Evolutionary conservation across 2,888 invertebrate genomes (phyloP).

Genomic region (Stenichneumon culpator): DNA sequence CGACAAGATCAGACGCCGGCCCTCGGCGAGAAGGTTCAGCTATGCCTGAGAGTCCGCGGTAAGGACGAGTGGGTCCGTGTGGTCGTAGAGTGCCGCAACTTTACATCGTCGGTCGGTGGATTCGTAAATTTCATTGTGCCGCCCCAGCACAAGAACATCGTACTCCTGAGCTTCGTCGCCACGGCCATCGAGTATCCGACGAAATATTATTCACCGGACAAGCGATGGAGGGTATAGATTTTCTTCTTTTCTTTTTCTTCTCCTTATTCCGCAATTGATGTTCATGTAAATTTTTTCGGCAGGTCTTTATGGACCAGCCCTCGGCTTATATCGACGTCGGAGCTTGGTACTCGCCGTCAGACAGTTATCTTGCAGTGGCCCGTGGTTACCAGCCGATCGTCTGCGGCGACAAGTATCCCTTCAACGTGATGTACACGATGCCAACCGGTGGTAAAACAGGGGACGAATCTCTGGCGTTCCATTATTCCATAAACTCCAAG

Average conservation of each 20-base stretch:
- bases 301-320: slow-evolving; percentile 84
- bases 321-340: slow-evolving; percentile 82
- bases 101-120: slow-evolving; percentile 82
- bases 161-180: slow-evolving; percentile 81
- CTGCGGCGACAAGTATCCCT: slow-evolving; percentile 83
- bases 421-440: slow-evolving; percentile 83
- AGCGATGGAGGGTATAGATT: slow-evolving; percentile 81
- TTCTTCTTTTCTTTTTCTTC: not conserved
- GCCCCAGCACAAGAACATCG: slow-evolving; percentile 81
- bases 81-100: slow-evolving; percentile 83
- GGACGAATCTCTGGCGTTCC: slow-evolving; percentile 79
- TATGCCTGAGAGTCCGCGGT: slow-evolving; percentile 81
- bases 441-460: slow-evolving; percentile 60
- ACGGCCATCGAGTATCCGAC: slow-evolving; percentile 83
- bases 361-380: slow-evolving; percentile 81
- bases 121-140: slow-evolving; percentile 83
- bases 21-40: slow-evolving; percentile 81
- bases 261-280: not conserved
- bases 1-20: slow-evolving; percentile 82
- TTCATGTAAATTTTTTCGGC: not conserved
- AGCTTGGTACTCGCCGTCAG: slow-evolving; percentile 83
- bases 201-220: slow-evolving; percentile 84
- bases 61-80: slow-evolving; percentile 81
- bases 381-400: slow-evolving; percentile 81
- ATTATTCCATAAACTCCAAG: slow-evolving; percentile 83